Evolutionary conservation across 2,113 vertebrate species (phyloP).

Genomic region (Sminthopsis crassicaudata): DNA sequence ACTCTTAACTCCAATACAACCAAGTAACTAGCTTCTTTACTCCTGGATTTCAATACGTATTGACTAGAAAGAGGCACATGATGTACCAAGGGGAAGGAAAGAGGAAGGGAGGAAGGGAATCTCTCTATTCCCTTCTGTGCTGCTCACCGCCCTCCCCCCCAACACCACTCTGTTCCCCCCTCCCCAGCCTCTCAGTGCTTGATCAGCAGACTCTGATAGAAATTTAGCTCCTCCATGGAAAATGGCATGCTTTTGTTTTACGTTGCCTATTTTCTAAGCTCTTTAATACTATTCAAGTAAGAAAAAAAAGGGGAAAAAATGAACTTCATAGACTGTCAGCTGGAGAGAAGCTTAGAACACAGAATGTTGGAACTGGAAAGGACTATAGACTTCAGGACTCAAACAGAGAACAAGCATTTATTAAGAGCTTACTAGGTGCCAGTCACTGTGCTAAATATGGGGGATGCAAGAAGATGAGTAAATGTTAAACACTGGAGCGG

Average conservation of each 20-base stretch:
- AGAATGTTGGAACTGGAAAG: background rate
- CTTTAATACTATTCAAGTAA: background rate
- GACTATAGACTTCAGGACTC: background rate
- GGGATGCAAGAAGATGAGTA: background rate
- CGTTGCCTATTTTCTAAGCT: background rate
- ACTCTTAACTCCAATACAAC: conserved; percentile 30
- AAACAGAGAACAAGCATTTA: background rate
- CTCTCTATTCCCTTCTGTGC: background rate
- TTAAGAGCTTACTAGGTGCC: background rate
- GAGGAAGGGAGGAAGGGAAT: background rate
- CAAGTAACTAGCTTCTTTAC: conserved; percentile 40
- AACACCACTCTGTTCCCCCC: background rate
- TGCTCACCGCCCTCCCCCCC: background rate
- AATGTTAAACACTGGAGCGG: background rate
- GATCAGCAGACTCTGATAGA: background rate
- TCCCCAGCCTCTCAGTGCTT: background rate
- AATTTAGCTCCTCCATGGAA: background rate
- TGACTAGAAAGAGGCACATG: conserved; percentile 24
- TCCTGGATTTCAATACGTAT: conserved; percentile 37
- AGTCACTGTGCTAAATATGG: background rate
- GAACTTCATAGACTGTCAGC: background rate
- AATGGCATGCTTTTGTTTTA: background rate
- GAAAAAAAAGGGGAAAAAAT: background rate
- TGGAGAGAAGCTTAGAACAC: background rate
- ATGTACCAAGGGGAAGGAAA: too few species aligned